These are phyloP conservation scores for Sphenopsis melanotis DNA, from an alignment of 2,797 vertebrate species.

Conservation along the genomic window DNA sequence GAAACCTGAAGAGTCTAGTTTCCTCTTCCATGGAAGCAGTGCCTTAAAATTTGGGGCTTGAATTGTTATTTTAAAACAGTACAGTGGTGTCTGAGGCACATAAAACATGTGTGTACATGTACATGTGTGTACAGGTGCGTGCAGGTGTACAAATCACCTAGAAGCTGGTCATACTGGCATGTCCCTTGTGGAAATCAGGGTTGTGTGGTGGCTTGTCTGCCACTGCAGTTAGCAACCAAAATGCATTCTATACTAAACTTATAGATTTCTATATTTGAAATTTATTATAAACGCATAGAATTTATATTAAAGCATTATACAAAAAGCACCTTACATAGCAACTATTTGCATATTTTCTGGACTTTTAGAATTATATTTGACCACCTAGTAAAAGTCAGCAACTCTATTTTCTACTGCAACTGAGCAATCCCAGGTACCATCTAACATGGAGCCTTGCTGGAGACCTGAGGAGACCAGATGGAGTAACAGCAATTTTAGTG, in stretches of 20 bases:
- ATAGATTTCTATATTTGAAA: background rate
- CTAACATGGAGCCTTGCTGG: rapidly evolving
- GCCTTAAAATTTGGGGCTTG: background rate
- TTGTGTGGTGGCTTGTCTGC: background rate
- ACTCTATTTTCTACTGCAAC: background rate
- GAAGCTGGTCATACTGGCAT: background rate
- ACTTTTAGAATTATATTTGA: background rate
- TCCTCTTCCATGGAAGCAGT: background rate
- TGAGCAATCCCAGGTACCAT: rapidly evolving
- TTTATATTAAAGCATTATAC: background rate
- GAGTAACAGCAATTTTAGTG: rapidly evolving
- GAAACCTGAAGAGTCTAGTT: background rate
- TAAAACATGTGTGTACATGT: background rate
- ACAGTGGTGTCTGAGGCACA: background rate
- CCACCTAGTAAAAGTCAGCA: background rate
- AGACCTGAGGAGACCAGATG: rapidly evolving
- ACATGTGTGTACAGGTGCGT: too few species aligned
- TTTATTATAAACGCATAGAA: background rate
- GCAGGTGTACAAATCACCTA: rapidly evolving
- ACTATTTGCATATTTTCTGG: background rate
- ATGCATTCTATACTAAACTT: background rate
- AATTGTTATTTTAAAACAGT: background rate
- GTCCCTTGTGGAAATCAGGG: background rate
- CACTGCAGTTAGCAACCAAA: background rate
- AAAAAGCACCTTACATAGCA: background rate